Evolutionary conservation across 2,888 invertebrate species (phyloP).

Genomic region (Cryptocephalus moraei): DNA sequence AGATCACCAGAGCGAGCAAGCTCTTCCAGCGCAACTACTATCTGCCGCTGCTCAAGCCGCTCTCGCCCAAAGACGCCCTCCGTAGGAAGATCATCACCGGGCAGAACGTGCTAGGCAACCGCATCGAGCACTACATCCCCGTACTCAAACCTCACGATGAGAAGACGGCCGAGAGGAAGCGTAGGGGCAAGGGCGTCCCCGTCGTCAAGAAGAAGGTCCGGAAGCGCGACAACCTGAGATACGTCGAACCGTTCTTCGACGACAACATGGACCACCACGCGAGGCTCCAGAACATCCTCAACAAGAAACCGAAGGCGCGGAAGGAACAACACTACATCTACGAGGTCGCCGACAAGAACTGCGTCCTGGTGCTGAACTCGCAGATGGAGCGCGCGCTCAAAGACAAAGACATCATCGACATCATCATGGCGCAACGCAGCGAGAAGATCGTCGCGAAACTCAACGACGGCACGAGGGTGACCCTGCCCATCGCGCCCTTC

Average conservation of each 20-base stretch:
- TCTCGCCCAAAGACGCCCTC: slow-evolving; percentile 71
- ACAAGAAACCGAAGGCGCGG: slow-evolving; percentile 43
- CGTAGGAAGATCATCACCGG: slow-evolving; percentile 70
- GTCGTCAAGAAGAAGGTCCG: slow-evolving; percentile 32
- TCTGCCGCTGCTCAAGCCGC: slow-evolving; percentile 68
- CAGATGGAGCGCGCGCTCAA: slow-evolving; percentile 65
- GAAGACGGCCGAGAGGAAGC: slow-evolving; percentile 24
- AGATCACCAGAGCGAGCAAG: slow-evolving; percentile 70
- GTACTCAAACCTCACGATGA: slow-evolving; percentile 46
- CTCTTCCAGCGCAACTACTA: slow-evolving; percentile 74
- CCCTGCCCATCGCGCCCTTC: slow-evolving; percentile 45
- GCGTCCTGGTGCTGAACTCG: slow-evolving; percentile 60
- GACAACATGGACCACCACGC: slow-evolving; percentile 32
- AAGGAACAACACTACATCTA: slow-evolving; percentile 55
- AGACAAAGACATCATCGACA: slow-evolving; percentile 64
- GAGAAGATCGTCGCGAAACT: slow-evolving; percentile 61
- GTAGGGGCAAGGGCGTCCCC: slow-evolving; percentile 32
- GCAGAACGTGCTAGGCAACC: slow-evolving; percentile 49
- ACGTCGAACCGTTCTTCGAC: slow-evolving; percentile 32
- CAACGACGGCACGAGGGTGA: slow-evolving; percentile 57
- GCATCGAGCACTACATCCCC: slow-evolving; percentile 64
- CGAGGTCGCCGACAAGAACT: slow-evolving; percentile 59
- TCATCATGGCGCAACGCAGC: slow-evolving; percentile 64
- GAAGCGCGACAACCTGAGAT: slow-evolving; percentile 25
- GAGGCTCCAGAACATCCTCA: slow-evolving; percentile 37